Evolutionary conservation across 2,888 invertebrate species (phyloP).

Genomic region (Tupiocoris notatus): DNA sequence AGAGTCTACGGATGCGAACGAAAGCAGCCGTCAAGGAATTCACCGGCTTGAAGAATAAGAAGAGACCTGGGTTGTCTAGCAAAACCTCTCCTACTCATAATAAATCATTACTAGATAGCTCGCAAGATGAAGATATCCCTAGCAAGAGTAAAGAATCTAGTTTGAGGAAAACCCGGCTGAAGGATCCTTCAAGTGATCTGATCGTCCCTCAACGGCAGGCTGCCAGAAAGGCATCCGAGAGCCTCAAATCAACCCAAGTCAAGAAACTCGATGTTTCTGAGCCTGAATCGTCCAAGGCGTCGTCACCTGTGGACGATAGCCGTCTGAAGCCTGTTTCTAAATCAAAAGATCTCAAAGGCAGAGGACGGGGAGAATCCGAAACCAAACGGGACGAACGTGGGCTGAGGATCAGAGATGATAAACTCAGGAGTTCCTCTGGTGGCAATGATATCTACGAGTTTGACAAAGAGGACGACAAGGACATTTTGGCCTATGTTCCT

Average conservation of each 20-base stretch:
- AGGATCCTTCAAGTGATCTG: conserved; percentile 70
- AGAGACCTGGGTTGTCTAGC: conserved; percentile 20
- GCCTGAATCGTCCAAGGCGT: conserved; percentile 43
- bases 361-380: conserved; percentile 54
- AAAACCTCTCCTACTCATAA: conserved; percentile 8
- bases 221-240: conserved; percentile 87
- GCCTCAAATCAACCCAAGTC: conserved; percentile 62
- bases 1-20: conserved; percentile 67
- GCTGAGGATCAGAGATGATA: conserved; percentile 45
- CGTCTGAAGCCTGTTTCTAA: conserved; percentile 50
- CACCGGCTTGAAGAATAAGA: conserved; percentile 53
- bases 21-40: conserved; percentile 86
- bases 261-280: conserved; percentile 50
- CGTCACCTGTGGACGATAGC: conserved; percentile 52
- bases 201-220: conserved; percentile 88
- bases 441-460: conserved; percentile 60
- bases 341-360: conserved; percentile 53
- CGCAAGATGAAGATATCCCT: conserved; percentile 53
- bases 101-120: conserved; percentile 51
- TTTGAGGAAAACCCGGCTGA: conserved; percentile 48
- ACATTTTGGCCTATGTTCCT: conserved; percentile 73
- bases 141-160: conserved; percentile 58
- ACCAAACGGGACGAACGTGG: conserved; percentile 50
- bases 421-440: conserved; percentile 35
- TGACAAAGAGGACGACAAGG: conserved; percentile 61